Evolutionary conservation across 2,797 vertebrate genomes (phyloP), one percentile per base, ranked within the genome.

Genomic region (Euphonia xanthogaster): DNA sequence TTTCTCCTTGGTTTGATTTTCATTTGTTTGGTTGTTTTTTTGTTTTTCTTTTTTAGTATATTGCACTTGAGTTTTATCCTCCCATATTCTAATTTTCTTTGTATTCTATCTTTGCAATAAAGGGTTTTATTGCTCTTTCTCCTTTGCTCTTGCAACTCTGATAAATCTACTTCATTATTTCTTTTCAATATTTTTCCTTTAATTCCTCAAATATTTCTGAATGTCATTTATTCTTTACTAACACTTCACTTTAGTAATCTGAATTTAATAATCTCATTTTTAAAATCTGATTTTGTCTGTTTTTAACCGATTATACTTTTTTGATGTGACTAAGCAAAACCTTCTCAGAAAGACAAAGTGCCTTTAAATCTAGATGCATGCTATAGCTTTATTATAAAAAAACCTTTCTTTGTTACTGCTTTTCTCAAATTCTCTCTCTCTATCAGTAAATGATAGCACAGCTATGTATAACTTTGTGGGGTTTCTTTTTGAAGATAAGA

Each of bases 401-500:
- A 33, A 3, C 3, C 2, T 44, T 19, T 67, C 5, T 67, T 58
- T 31, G 5, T 81, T 78, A n/a, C 5, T 27, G 1, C 7, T 82
- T 79, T 68, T 57, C 12, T 35, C n/a, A 54, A 42, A 61, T 15
- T 68, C 8, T 66, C 12, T 72, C 3, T 65, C 7, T 31, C 4
- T 14, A 12, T 10, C 40, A 3, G 2, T 50, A 72, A 60, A 44
- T 37, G 1, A 23, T 27, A 81, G 19, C 24, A 44, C 3, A 81
- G 5, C 2, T 84, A 5, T 25, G 8, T 40, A 48, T 16, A 37
- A 4, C 2, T 62, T 76, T 66, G 8, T 61, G 20, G 0, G 5
- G 3, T 37, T 39, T 79, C 15, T 57, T 63, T 90, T 47, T 39
- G 10, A 57, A 53, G 4, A 10, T 27, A 28, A 73, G 18, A 20